Conservation (phyloP, 2,113 vertebrate species). For the Sprattus sprattus region DNA sequence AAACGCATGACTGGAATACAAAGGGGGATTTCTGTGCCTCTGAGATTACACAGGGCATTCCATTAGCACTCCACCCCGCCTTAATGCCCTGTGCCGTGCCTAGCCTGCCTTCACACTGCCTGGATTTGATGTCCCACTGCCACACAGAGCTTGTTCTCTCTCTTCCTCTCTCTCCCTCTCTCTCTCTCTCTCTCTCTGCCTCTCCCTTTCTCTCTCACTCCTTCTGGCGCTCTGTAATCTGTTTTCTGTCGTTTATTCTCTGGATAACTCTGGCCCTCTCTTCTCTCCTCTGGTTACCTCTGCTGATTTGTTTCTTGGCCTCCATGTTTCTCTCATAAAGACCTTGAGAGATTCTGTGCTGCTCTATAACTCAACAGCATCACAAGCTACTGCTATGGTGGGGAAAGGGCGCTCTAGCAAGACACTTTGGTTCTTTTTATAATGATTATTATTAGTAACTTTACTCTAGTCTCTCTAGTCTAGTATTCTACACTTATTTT, state of each 20-base stretch:
- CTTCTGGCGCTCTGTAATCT: not conserved
- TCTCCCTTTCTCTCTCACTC: not conserved
- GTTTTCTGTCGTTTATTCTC: not conserved
- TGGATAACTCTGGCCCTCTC: not conserved
- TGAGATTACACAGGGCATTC: slow-evolving; percentile 18
- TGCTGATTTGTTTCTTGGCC: not conserved
- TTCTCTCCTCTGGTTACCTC: not conserved
- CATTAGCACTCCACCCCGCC: not conserved
- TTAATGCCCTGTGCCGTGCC: not conserved
- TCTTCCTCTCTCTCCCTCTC: slow-evolving; percentile 6
- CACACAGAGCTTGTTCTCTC: not conserved
- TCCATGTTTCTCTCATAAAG: not conserved
- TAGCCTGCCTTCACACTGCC: not conserved
- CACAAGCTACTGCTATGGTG: not conserved
- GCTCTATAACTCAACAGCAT: not conserved
- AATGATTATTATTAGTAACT: not conserved
- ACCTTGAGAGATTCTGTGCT: not conserved
- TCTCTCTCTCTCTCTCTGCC: not conserved
- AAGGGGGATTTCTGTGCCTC: slow-evolving; percentile 20
- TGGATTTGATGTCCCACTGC: not conserved
- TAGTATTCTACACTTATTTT: no score
- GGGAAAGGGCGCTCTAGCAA: no score
- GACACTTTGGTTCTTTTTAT: no score
- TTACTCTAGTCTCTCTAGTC: not conserved
- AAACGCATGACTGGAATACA: slow-evolving; percentile 32